Evolutionary conservation across 2,888 invertebrate species (phyloP).

Genomic region (Pegoplata infirma): DNA sequence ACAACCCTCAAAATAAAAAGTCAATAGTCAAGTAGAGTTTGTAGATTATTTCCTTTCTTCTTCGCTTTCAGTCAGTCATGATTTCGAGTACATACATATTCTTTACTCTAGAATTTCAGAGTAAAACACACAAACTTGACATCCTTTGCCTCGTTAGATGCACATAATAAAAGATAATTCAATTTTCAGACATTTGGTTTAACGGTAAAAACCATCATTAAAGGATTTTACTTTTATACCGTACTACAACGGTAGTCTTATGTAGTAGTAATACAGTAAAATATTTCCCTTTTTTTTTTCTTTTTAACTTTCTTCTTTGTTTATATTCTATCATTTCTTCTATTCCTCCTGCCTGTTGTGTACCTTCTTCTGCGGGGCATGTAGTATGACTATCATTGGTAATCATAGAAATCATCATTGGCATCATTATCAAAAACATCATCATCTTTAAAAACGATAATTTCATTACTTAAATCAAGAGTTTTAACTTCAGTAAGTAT

Average conservation of each 20-base stretch:
- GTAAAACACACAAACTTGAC: slow-evolving; percentile 13
- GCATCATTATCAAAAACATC: slow-evolving; percentile 46
- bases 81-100: background rate
- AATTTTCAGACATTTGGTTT: slow-evolving; percentile 78
- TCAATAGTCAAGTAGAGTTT: slow-evolving; percentile 47
- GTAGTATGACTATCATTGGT: slow-evolving; percentile 26
- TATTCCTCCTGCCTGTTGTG: background rate
- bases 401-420: slow-evolving; percentile 49
- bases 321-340: background rate
- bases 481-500: background rate
- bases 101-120: background rate
- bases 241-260: too few species aligned
- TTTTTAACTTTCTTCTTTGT: background rate
- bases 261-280: too few species aligned
- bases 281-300: slow-evolving; percentile 50
- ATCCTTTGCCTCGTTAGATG: slow-evolving; percentile 69
- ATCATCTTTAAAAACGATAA: slow-evolving; percentile 33
- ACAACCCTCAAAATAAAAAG: slow-evolving; percentile 62
- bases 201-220: slow-evolving; percentile 78
- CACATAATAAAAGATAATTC: slow-evolving; percentile 77
- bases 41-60: slow-evolving; percentile 21
- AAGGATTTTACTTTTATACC: slow-evolving; percentile 71
- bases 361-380: background rate
- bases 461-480: slow-evolving; percentile 34
- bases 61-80: slow-evolving; percentile 5